Percentiles rank a stretch among this genome's conserved stretches.
Conservation (phyloP, 2,113 vertebrate species). For the Perccottus glenii region DNA sequence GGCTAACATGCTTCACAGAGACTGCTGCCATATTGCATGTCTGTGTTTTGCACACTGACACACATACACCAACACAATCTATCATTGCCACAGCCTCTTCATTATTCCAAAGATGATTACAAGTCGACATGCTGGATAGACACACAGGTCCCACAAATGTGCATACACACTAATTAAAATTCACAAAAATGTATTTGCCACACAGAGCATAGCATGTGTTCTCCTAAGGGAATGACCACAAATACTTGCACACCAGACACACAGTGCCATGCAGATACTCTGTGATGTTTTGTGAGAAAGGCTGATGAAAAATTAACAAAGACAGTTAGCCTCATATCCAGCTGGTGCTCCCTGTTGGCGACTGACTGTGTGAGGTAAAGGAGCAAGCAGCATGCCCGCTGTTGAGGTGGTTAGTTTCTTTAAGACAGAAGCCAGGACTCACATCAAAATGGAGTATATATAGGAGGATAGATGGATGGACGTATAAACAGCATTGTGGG, state of each 20-base stretch:
- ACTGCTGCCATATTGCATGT: neutral
- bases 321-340: constrained; percentile 44
- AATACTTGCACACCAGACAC: neutral
- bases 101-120: neutral
- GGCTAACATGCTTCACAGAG: neutral
- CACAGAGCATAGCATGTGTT: neutral
- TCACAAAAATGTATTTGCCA: neutral
- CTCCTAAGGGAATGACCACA: neutral
- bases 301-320: constrained; percentile 7
- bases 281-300: constrained; percentile 5
- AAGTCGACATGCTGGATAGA: neutral
- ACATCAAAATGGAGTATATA: constrained; percentile 3
- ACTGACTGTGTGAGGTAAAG: constrained; percentile 1
- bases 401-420: constrained; percentile 14
- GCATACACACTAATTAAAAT: neutral
- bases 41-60: neutral
- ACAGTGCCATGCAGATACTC: constrained; percentile 5
- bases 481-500: constrained; percentile 33
- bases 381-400: neutral
- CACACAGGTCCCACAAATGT: too few relatives aligned
- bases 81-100: constrained; percentile 4
- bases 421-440: neutral
- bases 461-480: constrained; percentile 42
- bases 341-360: constrained; percentile 48
- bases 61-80: neutral